Conservation (phyloP, 37 sponge, comb jelly and placozoan species). For the Corticium candelabrum region DNA sequence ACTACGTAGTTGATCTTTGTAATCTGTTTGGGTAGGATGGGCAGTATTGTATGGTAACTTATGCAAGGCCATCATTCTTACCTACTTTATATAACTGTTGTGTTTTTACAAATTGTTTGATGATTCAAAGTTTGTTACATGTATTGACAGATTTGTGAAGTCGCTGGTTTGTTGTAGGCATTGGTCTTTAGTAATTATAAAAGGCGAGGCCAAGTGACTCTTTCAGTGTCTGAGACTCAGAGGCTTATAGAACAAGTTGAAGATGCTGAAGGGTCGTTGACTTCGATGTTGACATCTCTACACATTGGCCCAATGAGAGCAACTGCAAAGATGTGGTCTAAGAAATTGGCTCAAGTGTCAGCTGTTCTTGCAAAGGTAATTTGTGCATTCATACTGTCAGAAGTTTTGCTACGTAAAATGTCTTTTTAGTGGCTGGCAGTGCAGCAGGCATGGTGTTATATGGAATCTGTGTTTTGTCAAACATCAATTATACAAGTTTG, state of each 20-base stretch:
- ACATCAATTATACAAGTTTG: no score
- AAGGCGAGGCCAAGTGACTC: constrained; percentile 37
- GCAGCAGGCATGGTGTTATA: constrained; percentile 71
- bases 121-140: no score
- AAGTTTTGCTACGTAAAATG: not conserved
- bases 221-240: constrained; percentile 42
- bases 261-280: constrained; percentile 49
- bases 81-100: no score
- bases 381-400: not conserved
- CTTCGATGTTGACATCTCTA: constrained; percentile 63
- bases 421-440: constrained; percentile 65
- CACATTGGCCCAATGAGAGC: constrained; percentile 63
- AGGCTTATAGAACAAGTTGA: constrained; percentile 78
- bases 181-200: constrained; percentile 63
- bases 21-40: no score
- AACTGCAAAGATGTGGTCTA: constrained; percentile 69
- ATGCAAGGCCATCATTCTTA: no score
- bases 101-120: no score
- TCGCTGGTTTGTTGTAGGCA: constrained; percentile 3
- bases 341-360: constrained; percentile 45
- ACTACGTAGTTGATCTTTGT: no score
- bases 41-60: no score
- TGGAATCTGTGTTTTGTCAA: constrained; percentile 70
- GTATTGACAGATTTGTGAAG: no score
- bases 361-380: constrained; percentile 59